Evolutionary conservation across 2,113 vertebrate genomes (phyloP), one percentile per base, ranked within the genome.

Genomic region (Stomatorhinus ivindoensis): DNA sequence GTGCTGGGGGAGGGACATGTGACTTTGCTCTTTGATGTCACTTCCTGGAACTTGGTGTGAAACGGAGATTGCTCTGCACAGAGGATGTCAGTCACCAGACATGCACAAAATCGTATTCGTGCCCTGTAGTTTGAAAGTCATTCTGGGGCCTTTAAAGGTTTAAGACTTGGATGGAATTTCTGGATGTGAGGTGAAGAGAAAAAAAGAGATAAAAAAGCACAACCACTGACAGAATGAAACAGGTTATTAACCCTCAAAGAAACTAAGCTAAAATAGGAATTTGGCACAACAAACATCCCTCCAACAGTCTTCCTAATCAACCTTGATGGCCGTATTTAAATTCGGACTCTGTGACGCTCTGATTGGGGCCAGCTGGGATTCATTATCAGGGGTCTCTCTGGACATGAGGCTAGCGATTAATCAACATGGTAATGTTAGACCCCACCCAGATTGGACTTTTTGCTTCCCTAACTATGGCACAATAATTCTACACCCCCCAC

Each of bases 41-140:
- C 15, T 80, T 80, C 35, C 50, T 55, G 47, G 84, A 47, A 61
- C 84, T 89, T 83, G 24, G 48, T 61, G 53, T 87, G 19, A 50
- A 27, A 15, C 5, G 4, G 44, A 48, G 39, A 24, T 46, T 51
- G 87, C 31, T 31, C 88, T 88, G 44, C 50, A 89, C 91, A 93
- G 92, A 89, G 91, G 91, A 91, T 91, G 91, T 90, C 69, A 89
- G 87, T 89, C 89, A 83, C 88, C 88, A 76, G 86, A 46, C 31
- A 80, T 35, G 13, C 73, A 39, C 31, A 39, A 39, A 76, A 17
- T 76, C 27, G 6, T 6, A 80, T 42, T 80, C 4, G 35, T 80
- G 88, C 55, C 35, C 73, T 80, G 31, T 19, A 17, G 73, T 80
- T 35, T 80, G 11, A 47, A 51, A 69, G 48, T 50, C 85, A 48